A percentile compares a stretch with the other conserved stretches of the same genome.
phyloP scores from a whole-genome alignment of 2,888 invertebrate species.

The Spialia ferax region DNA sequence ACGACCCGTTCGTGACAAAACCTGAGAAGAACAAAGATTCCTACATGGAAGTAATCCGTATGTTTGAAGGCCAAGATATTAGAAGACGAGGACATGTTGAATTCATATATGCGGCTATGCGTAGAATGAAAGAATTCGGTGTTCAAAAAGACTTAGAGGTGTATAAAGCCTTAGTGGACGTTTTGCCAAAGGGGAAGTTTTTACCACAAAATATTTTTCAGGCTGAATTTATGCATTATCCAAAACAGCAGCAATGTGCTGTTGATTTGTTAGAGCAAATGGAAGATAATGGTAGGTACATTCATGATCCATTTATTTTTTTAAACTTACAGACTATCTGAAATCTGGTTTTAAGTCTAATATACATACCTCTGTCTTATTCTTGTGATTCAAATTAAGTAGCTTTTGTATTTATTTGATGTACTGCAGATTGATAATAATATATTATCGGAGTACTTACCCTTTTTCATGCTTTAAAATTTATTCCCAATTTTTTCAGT shows the following conservation, averaged over 20 bases:
- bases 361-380: too few species aligned
- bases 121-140: slow-evolving; percentile 95
- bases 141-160: slow-evolving; percentile 95
- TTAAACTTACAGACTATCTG: too few species aligned
- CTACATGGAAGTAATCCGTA: slow-evolving; percentile 91
- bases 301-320: slow-evolving; percentile 10
- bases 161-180: slow-evolving; percentile 94
- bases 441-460: too few species aligned
- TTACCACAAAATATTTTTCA: slow-evolving; percentile 94
- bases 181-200: slow-evolving; percentile 96
- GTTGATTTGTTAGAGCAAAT: slow-evolving; percentile 97
- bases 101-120: slow-evolving; percentile 96
- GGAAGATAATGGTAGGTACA: slow-evolving; percentile 96
- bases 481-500: too few species aligned
- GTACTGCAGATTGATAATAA: too few species aligned
- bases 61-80: slow-evolving; percentile 90
- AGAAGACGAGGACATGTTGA: slow-evolving; percentile 95
- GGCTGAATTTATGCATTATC: slow-evolving; percentile 97
- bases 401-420: too few species aligned
- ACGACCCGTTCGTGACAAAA: slow-evolving; percentile 79
- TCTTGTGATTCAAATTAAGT: too few species aligned
- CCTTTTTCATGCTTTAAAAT: too few species aligned
- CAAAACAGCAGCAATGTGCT: slow-evolving; percentile 97
- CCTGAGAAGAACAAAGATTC: slow-evolving; percentile 88
- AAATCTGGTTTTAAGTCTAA: too few species aligned